Conservation (phyloP, 2,797 vertebrate genomes). For the Phoxinus dragarum region DNA sequence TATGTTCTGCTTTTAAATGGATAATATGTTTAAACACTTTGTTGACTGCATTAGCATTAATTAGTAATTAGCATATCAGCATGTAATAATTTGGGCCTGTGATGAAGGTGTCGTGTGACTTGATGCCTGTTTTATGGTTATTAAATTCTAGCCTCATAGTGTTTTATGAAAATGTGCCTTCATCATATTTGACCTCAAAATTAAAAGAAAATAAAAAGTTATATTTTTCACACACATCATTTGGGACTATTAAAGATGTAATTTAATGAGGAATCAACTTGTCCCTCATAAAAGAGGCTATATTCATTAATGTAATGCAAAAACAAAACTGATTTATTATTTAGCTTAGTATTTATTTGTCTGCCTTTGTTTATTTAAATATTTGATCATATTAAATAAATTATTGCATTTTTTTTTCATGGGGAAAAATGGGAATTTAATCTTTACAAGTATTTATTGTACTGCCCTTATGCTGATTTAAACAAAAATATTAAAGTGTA, state of each 20-base stretch:
- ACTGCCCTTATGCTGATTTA: not conserved
- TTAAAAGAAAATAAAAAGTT: not conserved
- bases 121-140: not conserved
- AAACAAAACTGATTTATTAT: not conserved
- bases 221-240: not conserved
- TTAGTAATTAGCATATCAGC: constrained; percentile 5
- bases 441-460: not conserved
- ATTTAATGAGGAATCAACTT: not conserved
- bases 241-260: not conserved
- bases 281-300: not conserved
- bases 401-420: not conserved
- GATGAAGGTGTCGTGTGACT: not conserved
- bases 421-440: not conserved
- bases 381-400: not conserved
- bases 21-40: constrained; percentile 39
- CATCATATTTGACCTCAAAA: not conserved
- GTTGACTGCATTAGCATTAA: constrained; percentile 32
- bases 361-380: not conserved
- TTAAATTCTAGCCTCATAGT: not conserved
- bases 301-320: not conserved
- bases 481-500: not conserved
- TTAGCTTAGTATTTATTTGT: not conserved
- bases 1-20: constrained; percentile 35
- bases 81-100: not conserved
- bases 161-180: not conserved